A percentile compares a stretch with the other conserved stretches of the same genome.
These are phyloP conservation scores for Perccottus glenii DNA, from an alignment of 2,113 vertebrate genomes.

Conservation along the genomic window DNA sequence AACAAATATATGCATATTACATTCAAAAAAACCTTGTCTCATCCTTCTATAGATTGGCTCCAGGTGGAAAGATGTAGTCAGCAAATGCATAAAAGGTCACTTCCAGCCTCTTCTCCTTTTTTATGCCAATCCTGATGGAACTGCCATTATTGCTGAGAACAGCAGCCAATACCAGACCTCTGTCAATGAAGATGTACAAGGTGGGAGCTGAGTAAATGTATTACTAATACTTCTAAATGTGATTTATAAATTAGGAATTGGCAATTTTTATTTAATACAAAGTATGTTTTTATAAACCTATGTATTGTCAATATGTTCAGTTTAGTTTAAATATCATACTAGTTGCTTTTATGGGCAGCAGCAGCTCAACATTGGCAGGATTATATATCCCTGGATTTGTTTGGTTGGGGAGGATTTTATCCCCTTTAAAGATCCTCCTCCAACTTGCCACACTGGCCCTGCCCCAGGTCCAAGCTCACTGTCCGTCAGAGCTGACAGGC, in stretches of 20 bases:
- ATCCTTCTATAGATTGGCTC: constrained; percentile 84
- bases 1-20: background rate
- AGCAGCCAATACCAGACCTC: constrained; percentile 79
- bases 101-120: constrained; percentile 96
- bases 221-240: no score
- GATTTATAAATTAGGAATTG: no score
- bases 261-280: no score
- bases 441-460: constrained; percentile 52
- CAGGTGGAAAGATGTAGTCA: constrained; percentile 95
- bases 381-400: constrained; percentile 69
- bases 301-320: constrained; percentile 3
- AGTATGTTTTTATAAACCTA: background rate
- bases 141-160: constrained; percentile 86
- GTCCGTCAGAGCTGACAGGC: constrained; percentile 50
- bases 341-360: constrained; percentile 26
- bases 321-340: constrained; percentile 13
- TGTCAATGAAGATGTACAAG: constrained; percentile 77
- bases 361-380: constrained; percentile 59
- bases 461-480: constrained; percentile 58
- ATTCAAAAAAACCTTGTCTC: background rate
- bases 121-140: constrained; percentile 93
- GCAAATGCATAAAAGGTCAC: constrained; percentile 92
- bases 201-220: constrained; percentile 67
- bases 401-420: constrained; percentile 59
- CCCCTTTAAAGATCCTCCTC: constrained; percentile 68